These are phyloP conservation scores for Bovichtus diacanthus DNA, from an alignment of 2,797 vertebrate species.

Conservation along the genomic window DNA sequence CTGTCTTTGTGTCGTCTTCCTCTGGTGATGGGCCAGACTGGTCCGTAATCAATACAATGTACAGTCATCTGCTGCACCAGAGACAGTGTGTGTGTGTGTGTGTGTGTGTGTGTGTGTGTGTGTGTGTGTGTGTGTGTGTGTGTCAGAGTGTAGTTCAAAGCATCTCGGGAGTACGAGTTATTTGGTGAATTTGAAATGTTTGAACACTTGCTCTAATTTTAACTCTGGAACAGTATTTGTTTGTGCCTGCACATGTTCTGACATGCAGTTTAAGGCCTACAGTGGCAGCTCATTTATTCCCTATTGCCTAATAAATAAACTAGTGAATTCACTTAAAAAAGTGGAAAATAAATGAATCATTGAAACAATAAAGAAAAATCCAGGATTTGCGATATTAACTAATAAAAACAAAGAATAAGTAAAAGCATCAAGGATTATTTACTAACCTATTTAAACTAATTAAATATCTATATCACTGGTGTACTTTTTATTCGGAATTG, in stretches of 20 bases:
- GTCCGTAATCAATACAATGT: slow-evolving; percentile 59
- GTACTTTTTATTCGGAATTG: not conserved
- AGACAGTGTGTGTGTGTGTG: too few relatives aligned
- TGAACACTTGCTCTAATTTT: slow-evolving; percentile 22
- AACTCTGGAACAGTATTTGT: slow-evolving; percentile 23
- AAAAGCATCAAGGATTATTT: slow-evolving; percentile 14
- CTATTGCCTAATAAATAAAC: slow-evolving; percentile 14
- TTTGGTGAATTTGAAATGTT: slow-evolving; percentile 40
- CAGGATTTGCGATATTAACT: slow-evolving; percentile 11
- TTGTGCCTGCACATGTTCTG: not conserved
- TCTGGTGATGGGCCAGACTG: slow-evolving; percentile 25
- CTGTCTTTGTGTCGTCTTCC: slow-evolving; percentile 54
- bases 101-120: too few relatives aligned
- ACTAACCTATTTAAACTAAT: not conserved
- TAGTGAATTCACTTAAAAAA: not conserved
- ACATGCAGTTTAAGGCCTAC: slow-evolving; percentile 18
- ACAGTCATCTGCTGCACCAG: slow-evolving; percentile 32
- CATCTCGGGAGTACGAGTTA: too few relatives aligned
- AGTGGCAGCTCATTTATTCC: slow-evolving; percentile 1
- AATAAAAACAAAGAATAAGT: not conserved
- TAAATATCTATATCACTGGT: not conserved
- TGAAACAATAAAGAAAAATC: slow-evolving; percentile 22
- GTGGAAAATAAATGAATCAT: slow-evolving; percentile 17
- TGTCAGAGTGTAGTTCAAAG: too few relatives aligned
- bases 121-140: too few relatives aligned